Conservation (phyloP, 2,113 vertebrate genomes). For the Barnardius zonarius region DNA sequence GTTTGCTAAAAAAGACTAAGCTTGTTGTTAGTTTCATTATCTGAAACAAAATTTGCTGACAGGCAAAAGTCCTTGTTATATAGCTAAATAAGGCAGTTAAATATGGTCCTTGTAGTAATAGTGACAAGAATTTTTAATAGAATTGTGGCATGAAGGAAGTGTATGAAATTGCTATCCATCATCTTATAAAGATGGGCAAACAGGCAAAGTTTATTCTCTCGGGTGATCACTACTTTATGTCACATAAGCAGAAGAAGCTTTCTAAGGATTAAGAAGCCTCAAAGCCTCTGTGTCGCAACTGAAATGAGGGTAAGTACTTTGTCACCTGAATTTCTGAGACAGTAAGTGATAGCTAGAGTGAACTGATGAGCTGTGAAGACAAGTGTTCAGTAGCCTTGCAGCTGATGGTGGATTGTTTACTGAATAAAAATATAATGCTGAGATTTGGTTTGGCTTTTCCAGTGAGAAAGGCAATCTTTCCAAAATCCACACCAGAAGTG, state of each 20-base stretch:
- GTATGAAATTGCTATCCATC: background rate
- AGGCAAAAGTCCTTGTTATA: background rate
- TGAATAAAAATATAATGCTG: background rate
- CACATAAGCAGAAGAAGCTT: background rate
- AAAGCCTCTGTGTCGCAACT: background rate
- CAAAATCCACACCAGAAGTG: background rate
- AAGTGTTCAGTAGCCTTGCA: background rate
- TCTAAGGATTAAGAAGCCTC: background rate
- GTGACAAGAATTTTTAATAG: background rate
- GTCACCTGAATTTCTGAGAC: background rate
- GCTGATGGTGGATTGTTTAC: background rate
- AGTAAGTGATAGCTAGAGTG: background rate
- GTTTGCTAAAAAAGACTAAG: background rate
- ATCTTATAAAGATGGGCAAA: background rate
- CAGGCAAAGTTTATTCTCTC: background rate
- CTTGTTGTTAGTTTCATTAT: background rate
- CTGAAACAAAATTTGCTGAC: background rate
- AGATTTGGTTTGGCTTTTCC: background rate
- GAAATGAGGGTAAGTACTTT: background rate
- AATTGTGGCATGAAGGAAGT: background rate
- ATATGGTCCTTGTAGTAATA: background rate
- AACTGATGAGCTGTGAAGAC: background rate
- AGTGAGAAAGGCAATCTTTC: background rate
- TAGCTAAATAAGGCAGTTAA: background rate
- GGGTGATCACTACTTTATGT: background rate